A percentile compares a stretch with the other conserved stretches of the same genome.
phyloP scores from a whole-genome alignment of 2,797 vertebrate species.

The Halcyon chelicuti region DNA sequence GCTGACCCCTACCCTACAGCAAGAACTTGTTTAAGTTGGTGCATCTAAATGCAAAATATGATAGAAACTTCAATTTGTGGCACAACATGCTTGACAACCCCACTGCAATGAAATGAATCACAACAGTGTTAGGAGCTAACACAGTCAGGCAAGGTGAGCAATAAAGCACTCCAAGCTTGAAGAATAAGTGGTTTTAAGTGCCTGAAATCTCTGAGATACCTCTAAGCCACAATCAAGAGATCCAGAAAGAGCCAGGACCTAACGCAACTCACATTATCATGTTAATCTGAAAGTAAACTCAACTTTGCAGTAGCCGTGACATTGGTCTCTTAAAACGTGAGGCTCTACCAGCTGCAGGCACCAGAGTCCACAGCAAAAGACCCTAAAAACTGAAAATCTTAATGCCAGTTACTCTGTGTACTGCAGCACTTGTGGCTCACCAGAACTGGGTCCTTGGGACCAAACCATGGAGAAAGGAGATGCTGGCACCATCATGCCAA shows the following conservation, averaged over 20 bases:
- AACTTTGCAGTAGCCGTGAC: neutral
- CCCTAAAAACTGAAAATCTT: neutral
- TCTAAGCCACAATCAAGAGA: neutral
- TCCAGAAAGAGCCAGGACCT: neutral
- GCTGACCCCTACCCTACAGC: rapidly evolving
- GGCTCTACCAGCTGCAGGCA: neutral
- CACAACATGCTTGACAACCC: neutral
- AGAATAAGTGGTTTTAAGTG: neutral
- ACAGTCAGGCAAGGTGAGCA: neutral
- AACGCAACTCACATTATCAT: neutral
- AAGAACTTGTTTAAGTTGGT: neutral
- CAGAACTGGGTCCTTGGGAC: neutral
- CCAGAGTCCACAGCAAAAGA: neutral
- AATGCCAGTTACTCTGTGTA: neutral
- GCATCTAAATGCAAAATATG: neutral
- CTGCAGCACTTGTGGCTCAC: neutral
- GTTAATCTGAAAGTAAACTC: neutral
- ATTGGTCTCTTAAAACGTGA: neutral
- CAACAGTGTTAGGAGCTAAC: neutral
- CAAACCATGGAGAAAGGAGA: neutral
- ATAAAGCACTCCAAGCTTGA: neutral
- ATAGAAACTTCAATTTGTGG: neutral
- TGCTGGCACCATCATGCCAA: too few relatives aligned
- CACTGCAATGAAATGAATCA: neutral
- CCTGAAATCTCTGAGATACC: neutral